Conservation (phyloP, 2,888 invertebrate genomes). For the Urechis unicinctus region DNA sequence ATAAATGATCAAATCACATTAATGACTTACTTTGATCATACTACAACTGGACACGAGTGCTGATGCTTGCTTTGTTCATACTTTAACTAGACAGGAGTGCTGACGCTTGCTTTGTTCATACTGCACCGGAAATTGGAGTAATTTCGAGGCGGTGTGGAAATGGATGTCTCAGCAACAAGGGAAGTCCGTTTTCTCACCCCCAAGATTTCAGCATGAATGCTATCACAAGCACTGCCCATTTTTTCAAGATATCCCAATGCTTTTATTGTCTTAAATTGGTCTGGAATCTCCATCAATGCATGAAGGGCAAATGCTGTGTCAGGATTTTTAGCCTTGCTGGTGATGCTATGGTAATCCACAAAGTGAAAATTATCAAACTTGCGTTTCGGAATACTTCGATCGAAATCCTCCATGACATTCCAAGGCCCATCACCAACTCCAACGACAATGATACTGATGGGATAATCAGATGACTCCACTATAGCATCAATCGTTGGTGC, state of each 20-base stretch:
- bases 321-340: constrained; percentile 33
- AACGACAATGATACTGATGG: constrained; percentile 54
- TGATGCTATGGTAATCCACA: constrained; percentile 53
- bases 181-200: no score
- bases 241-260: constrained; percentile 27
- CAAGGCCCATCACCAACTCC: constrained; percentile 58
- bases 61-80: no score
- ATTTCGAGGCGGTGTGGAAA: no score
- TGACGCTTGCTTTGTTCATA: no score
- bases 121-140: no score
- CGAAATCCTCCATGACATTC: constrained; percentile 53
- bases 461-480: constrained; percentile 52
- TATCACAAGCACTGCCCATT: no score
- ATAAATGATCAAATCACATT: no score
- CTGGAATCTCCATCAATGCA: constrained; percentile 54
- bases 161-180: no score
- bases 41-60: no score
- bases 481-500: constrained; percentile 52
- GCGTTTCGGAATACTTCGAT: constrained; percentile 52
- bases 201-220: no score
- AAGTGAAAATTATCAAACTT: constrained; percentile 57
- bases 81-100: no score
- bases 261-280: constrained; percentile 50
- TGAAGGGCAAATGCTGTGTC: constrained; percentile 52
- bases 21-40: no score